Evolutionary conservation across 2,888 invertebrate species (phyloP).

Genomic region (Boloria selene): DNA sequence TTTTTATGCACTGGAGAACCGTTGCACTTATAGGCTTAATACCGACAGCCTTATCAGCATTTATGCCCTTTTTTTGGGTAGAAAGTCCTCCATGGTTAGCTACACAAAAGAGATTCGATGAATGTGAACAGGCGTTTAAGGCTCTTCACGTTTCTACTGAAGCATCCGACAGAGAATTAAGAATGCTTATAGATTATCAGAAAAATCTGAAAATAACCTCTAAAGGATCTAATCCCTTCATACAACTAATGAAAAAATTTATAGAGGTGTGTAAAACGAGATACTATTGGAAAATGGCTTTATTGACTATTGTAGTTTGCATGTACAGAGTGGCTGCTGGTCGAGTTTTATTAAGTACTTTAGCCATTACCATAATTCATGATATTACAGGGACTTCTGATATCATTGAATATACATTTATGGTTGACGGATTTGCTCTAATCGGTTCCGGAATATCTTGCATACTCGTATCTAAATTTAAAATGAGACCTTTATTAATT

Average conservation of each 20-base stretch:
- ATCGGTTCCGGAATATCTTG: slow-evolving; percentile 34
- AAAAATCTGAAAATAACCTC: slow-evolving; percentile 11
- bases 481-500: slow-evolving; percentile 33
- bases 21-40: slow-evolving; percentile 35
- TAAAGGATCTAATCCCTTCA: neutral
- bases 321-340: slow-evolving; percentile 34
- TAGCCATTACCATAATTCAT: slow-evolving; percentile 34
- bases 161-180: slow-evolving; percentile 34
- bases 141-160: slow-evolving; percentile 24
- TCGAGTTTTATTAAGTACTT: slow-evolving; percentile 29
- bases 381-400: slow-evolving; percentile 34
- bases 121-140: slow-evolving; percentile 32
- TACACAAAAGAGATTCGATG: slow-evolving; percentile 32
- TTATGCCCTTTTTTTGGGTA: slow-evolving; percentile 36
- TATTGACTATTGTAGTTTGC: slow-evolving; percentile 25
- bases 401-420: slow-evolving; percentile 29
- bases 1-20: slow-evolving; percentile 35
- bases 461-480: slow-evolving; percentile 29
- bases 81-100: slow-evolving; percentile 41
- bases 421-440: slow-evolving; percentile 33
- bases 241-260: slow-evolving; percentile 20
- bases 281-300: slow-evolving; percentile 37
- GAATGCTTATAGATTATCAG: slow-evolving; percentile 33
- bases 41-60: slow-evolving; percentile 29
- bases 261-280: slow-evolving; percentile 26